Conservation (phyloP, 2,113 vertebrate genomes). For the Podilymbus podiceps region DNA sequence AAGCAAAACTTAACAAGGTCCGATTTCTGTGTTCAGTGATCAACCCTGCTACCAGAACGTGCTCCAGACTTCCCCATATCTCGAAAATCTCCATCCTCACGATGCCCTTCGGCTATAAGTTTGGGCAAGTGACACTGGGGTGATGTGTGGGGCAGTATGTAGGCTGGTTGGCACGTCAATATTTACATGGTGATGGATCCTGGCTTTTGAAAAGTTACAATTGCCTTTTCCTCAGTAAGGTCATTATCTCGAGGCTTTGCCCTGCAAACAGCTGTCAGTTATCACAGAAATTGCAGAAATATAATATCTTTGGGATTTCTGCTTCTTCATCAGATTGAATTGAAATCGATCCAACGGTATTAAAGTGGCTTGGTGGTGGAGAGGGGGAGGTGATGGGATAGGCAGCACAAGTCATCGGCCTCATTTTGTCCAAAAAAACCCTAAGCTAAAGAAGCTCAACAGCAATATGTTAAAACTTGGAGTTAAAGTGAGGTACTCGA, state of each 20-base stretch:
- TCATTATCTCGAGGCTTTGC: background rate
- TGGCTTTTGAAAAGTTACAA: background rate
- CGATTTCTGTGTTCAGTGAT: background rate
- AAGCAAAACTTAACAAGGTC: background rate
- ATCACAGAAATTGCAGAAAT: constrained; percentile 3
- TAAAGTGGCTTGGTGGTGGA: background rate
- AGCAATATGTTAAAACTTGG: background rate
- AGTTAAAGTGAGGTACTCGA: background rate
- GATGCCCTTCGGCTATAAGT: background rate
- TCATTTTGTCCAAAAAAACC: background rate
- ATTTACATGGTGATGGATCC: background rate
- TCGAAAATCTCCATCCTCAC: background rate
- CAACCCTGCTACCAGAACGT: constrained; percentile 6
- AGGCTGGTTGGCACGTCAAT: background rate
- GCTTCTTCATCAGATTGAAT: background rate
- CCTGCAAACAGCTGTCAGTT: constrained; percentile 43
- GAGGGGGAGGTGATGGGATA: background rate
- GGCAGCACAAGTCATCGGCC: accelerated
- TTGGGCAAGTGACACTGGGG: background rate
- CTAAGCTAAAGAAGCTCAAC: background rate
- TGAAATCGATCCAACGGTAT: background rate
- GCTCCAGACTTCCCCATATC: background rate
- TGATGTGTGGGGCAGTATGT: background rate
- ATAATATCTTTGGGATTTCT: background rate
- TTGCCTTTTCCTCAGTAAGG: background rate